phyloP scores from a whole-genome alignment of 2,797 vertebrate species.

The Lates japonicus region DNA sequence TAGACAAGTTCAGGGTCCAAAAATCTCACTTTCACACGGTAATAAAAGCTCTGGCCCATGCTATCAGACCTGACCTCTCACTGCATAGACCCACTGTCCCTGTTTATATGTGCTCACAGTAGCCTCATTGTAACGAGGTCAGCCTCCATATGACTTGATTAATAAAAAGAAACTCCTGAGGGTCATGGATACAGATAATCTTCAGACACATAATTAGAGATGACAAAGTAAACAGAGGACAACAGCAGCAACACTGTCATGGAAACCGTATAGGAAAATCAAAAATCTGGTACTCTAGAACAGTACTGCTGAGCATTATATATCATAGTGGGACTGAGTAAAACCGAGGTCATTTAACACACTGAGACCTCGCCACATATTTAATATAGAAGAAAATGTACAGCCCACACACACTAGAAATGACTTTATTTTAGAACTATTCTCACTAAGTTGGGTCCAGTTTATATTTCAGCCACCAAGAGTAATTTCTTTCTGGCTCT shows the following conservation, averaged over 20 bases:
- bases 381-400: too few species aligned
- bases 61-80: neutral
- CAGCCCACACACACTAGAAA: neutral
- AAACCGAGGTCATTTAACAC: neutral
- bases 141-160: neutral
- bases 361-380: too few species aligned
- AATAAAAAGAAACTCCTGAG: neutral
- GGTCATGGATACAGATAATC: neutral
- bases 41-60: neutral
- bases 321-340: neutral
- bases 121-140: neutral
- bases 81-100: neutral
- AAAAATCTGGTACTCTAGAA: neutral
- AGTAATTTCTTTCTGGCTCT: neutral
- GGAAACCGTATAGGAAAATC: neutral
- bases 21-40: neutral
- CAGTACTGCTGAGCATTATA: neutral
- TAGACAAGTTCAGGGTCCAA: neutral
- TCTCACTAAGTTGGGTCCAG: too few species aligned
- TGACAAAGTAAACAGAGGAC: neutral
- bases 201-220: neutral
- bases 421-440: too few species aligned
- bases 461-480: neutral
- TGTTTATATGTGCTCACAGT: neutral
- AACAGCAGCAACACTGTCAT: slow-evolving; percentile 4